Base-by-base conservation (phyloP, 2,797 vertebrate genomes). In the Pagetopsis macropterus region DNA sequence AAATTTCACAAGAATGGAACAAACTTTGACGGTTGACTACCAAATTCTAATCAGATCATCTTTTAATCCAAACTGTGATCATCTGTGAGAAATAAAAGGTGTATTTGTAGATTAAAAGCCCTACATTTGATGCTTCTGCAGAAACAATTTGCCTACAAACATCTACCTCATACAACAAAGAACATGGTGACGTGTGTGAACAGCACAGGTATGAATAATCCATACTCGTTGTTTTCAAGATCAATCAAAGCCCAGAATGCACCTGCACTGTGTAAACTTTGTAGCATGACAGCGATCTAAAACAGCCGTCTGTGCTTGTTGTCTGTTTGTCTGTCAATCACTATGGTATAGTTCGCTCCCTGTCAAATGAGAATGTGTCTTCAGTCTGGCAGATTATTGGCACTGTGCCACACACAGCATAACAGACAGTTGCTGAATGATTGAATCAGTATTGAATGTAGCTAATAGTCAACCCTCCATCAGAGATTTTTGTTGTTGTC, bases 381-480 rank as follows among this genome's bases (percentile, higher is more conserved):
- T 57, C 58, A 27, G 58, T 60, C 12, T 19, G 12, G 17, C 46
- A 50, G 19, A 10, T 15, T 59, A 59, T 59, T 44, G 19, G 21
- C 56, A 21, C 12, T 21, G 37, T 19, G 12, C 56, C 7, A 21
- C n/a, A 51, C 14, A 50, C 46, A 41, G 17, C 9, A 31, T 37
- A 9, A 16, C 1, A 31, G 61, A 68, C 57, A 57, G 37, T 45
- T 48, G 57, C 31, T 23, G 41, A 57, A 46, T 27, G 1, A 2
- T 52, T 55, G 14, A 62, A 33, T 63, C 37, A 12, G 58, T 62
- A n/a, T 62, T 37, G 17, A 57, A 52, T 59, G 23, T 41, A 11
- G 33, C 37, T 44, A 5, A 8, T 51, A 58, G 44, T 9, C n/a
- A 33, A 17, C 37, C 51, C 23, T 27, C 40, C 33, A 60, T 60